Evolutionary conservation across 2,888 invertebrate species (phyloP).

Genomic region (Drosophila melanosoma): DNA sequence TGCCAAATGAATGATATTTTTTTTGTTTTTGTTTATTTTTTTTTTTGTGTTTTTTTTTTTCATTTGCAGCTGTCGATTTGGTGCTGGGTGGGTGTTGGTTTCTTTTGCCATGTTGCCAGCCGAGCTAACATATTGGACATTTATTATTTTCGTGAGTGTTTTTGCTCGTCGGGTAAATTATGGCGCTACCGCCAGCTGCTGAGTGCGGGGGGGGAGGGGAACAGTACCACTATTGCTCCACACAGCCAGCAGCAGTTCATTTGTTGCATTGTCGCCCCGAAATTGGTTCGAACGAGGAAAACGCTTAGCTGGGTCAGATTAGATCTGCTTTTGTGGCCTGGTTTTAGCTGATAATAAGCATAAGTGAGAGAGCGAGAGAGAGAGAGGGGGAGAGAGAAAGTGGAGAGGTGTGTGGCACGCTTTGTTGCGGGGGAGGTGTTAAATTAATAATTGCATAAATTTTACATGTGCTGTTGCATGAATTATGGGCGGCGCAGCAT

Average conservation of each 20-base stretch:
- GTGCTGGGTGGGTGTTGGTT: slow-evolving; percentile 53
- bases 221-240: slow-evolving; percentile 6
- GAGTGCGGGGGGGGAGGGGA: neutral
- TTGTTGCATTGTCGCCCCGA: slow-evolving; percentile 67
- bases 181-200: slow-evolving; percentile 38
- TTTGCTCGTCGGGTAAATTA: slow-evolving; percentile 79
- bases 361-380: neutral
- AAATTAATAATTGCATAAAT: slow-evolving; percentile 85
- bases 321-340: slow-evolving; percentile 52
- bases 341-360: slow-evolving; percentile 34
- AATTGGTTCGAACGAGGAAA: slow-evolving; percentile 49
- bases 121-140: slow-evolving; percentile 78
- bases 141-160: slow-evolving; percentile 81
- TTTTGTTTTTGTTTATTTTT: slow-evolving; percentile 23
- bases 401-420: slow-evolving; percentile 18
- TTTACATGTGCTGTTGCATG: slow-evolving; percentile 84
- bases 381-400: neutral
- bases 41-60: slow-evolving; percentile 37
- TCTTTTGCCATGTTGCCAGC: slow-evolving; percentile 68
- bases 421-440: slow-evolving; percentile 74
- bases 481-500: slow-evolving; percentile 82
- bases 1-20: slow-evolving; percentile 73
- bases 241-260: slow-evolving; percentile 42
- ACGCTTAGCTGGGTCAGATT: slow-evolving; percentile 60
- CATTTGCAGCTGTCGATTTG: slow-evolving; percentile 57